These are phyloP conservation scores for Trinectes maculatus DNA, from an alignment of 2,113 vertebrate genomes.

Conservation along the genomic window DNA sequence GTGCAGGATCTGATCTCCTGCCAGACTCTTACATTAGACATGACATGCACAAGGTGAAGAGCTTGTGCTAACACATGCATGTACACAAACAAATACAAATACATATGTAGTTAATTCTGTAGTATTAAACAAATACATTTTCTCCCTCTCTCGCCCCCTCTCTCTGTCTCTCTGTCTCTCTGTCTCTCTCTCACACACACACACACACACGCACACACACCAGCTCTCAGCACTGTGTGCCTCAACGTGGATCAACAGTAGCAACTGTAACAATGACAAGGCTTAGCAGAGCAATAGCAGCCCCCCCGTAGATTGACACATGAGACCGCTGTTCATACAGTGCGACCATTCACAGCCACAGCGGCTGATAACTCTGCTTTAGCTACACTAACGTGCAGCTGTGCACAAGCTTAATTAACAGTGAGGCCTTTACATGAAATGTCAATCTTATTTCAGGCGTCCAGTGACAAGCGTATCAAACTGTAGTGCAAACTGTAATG, in stretches of 20 bases:
- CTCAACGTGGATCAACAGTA: constrained; percentile 53
- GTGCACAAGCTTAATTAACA: constrained; percentile 67
- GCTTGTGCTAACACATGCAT: constrained; percentile 18
- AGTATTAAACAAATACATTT: not conserved
- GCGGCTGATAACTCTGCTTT: constrained; percentile 52
- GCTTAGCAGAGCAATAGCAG: constrained; percentile 67
- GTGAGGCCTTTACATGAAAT: constrained; percentile 63
- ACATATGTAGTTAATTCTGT: constrained; percentile 7
- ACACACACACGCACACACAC: constrained; percentile 16
- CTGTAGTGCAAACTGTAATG: constrained; percentile 28
- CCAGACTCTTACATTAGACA: constrained; percentile 42
- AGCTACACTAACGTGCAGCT: constrained; percentile 71
- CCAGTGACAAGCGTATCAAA: constrained; percentile 30
- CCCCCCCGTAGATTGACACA: constrained; percentile 63
- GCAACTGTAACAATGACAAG: constrained; percentile 79
- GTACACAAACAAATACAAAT: constrained; percentile 5
- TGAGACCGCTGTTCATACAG: constrained; percentile 63
- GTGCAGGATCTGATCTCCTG: constrained; percentile 63
- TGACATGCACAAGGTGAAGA: constrained; percentile 44
- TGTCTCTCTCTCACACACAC: too few species aligned
- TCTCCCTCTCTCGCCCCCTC: too few species aligned
- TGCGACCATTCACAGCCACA: constrained; percentile 61
- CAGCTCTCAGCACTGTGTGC: constrained; percentile 42
- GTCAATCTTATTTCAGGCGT: constrained; percentile 49
- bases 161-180: too few species aligned